These are phyloP conservation scores for Helarctos malayanus DNA, from an alignment of 2,797 vertebrate genomes.

Conservation along the genomic window DNA sequence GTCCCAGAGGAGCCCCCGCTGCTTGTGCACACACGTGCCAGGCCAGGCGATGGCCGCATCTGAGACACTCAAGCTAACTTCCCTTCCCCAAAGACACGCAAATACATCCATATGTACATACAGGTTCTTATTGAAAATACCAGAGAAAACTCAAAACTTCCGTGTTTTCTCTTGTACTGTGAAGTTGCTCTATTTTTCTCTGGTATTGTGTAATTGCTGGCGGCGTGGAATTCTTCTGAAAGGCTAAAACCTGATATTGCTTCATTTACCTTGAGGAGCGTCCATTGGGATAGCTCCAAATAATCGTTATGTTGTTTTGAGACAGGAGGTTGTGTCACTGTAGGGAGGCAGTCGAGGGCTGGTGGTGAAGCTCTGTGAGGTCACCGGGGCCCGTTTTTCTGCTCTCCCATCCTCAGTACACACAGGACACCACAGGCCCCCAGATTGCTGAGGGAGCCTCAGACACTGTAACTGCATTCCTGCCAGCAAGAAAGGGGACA, in stretches of 20 bases:
- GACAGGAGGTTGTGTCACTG: not conserved
- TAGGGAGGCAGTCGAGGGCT: not conserved
- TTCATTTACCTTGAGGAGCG: not conserved
- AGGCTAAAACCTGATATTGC: not conserved
- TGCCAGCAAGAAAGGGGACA: not conserved
- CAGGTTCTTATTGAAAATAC: not conserved
- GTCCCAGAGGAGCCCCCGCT: no score
- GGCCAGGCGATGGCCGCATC: not conserved
- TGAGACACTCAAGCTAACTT: not conserved
- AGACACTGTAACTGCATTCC: not conserved
- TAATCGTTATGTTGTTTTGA: not conserved
- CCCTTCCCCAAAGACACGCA: not conserved
- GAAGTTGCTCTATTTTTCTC: not conserved
- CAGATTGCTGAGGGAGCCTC: not conserved
- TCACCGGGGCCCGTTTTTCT: not conserved
- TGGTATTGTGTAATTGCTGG: not conserved
- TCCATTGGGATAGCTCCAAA: not conserved
- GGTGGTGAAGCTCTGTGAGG: not conserved
- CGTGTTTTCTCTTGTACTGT: not conserved
- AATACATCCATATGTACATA: not conserved
- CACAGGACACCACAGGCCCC: not conserved
- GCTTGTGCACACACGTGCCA: not conserved
- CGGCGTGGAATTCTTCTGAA: not conserved
- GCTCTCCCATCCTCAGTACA: not conserved
- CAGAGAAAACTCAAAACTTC: not conserved